Percentiles rank a stretch among this genome's conserved stretches.
Evolutionary conservation across 2,888 invertebrate species (phyloP).

Genomic region (Euproctis similis): DNA sequence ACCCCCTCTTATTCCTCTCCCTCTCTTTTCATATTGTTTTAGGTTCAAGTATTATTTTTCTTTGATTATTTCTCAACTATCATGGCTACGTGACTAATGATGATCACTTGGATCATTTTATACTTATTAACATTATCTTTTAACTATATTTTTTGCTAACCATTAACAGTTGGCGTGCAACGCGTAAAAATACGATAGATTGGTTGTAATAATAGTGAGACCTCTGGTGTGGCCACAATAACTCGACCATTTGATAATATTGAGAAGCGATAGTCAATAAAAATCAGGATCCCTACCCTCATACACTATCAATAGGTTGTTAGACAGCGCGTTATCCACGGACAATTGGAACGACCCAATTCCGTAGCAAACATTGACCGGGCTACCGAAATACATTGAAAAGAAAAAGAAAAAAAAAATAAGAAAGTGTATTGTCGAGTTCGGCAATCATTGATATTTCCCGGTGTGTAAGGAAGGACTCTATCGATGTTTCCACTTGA

Average conservation of each 20-base stretch:
- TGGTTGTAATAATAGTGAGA: neutral
- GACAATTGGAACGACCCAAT: constrained; percentile 56
- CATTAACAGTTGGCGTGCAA: too few relatives aligned
- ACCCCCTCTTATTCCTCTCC: too few relatives aligned
- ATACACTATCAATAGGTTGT: constrained; percentile 38
- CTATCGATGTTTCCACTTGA: constrained; percentile 50
- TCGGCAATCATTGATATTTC: constrained; percentile 51
- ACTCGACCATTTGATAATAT: constrained; percentile 26
- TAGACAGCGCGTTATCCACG: constrained; percentile 38
- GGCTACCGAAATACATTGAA: constrained; percentile 42
- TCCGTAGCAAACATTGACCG: constrained; percentile 36
- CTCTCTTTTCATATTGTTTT: too few relatives aligned
- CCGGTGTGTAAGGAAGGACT: constrained; percentile 31
- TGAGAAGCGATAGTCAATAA: constrained; percentile 31
- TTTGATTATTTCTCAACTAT: too few relatives aligned
- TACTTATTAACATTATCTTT: too few relatives aligned
- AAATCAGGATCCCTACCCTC: constrained; percentile 14
- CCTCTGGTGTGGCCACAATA: constrained; percentile 26
- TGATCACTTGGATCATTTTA: too few relatives aligned
- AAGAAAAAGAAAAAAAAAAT: too few relatives aligned
- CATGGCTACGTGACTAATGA: too few relatives aligned
- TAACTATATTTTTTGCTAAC: too few relatives aligned
- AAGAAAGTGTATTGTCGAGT: constrained; percentile 29
- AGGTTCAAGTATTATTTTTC: too few relatives aligned
- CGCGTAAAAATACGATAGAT: too few relatives aligned